phyloP scores from a whole-genome alignment of 2,113 vertebrate species.

The Catharus minimus region DNA sequence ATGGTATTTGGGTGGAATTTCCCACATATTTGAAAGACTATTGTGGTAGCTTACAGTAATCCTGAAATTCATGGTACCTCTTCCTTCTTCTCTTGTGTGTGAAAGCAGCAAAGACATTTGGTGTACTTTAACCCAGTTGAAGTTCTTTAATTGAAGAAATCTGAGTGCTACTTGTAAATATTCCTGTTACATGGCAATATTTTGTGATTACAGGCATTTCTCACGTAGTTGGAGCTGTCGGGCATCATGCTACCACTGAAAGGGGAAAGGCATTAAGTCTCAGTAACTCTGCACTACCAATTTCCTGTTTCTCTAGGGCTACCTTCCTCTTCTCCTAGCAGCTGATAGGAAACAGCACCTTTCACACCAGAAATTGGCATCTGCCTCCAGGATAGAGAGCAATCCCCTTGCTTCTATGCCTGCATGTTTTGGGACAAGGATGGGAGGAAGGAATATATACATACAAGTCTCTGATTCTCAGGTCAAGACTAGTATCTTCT shows the following conservation, averaged over 20 bases:
- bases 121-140: neutral
- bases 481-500: neutral
- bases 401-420: neutral
- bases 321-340: neutral
- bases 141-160: neutral
- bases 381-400: neutral
- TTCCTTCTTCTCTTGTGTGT: neutral
- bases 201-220: neutral
- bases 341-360: neutral
- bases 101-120: neutral
- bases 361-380: neutral
- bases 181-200: neutral
- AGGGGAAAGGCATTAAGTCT: neutral
- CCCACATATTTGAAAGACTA: neutral
- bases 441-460: accelerated
- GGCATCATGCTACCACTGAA: neutral
- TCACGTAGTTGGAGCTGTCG: neutral
- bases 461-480: neutral
- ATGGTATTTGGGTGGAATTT: neutral
- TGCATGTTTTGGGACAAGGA: accelerated
- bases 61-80: neutral
- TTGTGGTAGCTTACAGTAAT: neutral
- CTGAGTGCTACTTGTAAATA: neutral
- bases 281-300: neutral
- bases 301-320: neutral